Conservation (phyloP, 2,113 vertebrate genomes). For the Serilophus lunatus region DNA sequence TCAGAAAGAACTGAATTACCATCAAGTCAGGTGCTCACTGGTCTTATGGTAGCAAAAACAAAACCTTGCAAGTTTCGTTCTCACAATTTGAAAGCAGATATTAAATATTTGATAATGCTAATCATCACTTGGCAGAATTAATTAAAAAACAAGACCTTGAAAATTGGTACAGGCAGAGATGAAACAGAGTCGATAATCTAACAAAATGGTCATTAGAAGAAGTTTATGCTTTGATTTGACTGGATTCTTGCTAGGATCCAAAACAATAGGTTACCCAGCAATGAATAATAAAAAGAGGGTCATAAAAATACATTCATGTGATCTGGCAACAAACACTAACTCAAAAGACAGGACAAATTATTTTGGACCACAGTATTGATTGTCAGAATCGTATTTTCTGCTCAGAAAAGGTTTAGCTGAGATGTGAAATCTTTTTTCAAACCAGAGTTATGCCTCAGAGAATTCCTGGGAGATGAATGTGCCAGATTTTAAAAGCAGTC, state of each 20-base stretch:
- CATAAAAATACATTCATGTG: not conserved
- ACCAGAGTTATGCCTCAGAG: not conserved
- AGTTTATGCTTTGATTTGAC: not conserved
- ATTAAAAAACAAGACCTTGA: not conserved
- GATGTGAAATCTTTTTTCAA: not conserved
- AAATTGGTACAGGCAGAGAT: not conserved
- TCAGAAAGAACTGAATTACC: not conserved
- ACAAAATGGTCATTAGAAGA: constrained; percentile 4
- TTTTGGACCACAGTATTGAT: not conserved
- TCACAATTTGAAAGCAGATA: not conserved
- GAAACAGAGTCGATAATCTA: not conserved
- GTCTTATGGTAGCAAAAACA: not conserved
- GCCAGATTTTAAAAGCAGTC: not conserved
- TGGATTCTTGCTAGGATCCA: not conserved
- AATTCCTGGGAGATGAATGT: not conserved
- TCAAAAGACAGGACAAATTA: not conserved
- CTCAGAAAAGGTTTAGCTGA: not conserved
- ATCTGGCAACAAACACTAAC: not conserved
- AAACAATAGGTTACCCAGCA: constrained; percentile 3
- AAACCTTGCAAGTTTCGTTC: not conserved
- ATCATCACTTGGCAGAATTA: not conserved
- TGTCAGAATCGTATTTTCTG: not conserved
- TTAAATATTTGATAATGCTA: not conserved
- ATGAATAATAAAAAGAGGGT: not conserved
- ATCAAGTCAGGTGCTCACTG: not conserved